A percentile compares a stretch with the other conserved stretches of the same genome.
Evolutionary conservation across 2,113 vertebrate genomes (phyloP).

Genomic region (Ictalurus punctatus): DNA sequence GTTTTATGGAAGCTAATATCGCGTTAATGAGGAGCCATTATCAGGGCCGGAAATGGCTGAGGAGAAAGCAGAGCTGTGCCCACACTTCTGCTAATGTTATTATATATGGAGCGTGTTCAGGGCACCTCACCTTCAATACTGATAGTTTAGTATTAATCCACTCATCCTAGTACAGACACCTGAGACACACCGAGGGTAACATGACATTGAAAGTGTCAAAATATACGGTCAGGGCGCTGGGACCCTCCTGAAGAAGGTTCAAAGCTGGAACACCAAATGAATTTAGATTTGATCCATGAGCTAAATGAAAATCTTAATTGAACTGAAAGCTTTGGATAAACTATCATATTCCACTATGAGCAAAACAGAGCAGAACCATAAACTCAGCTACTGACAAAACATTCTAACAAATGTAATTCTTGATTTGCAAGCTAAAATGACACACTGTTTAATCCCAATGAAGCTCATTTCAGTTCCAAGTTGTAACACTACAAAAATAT

Average conservation of each 20-base stretch:
- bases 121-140: conserved; percentile 15
- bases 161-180: neutral
- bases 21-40: conserved; percentile 61
- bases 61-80: conserved; percentile 14
- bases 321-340: neutral
- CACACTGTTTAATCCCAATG: neutral
- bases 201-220: neutral
- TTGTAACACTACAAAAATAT: neutral
- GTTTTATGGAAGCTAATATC: conserved; percentile 60
- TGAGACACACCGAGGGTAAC: neutral
- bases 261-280: neutral
- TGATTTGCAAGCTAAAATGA: neutral
- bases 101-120: conserved; percentile 51
- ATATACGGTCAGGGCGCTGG: neutral
- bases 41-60: conserved; percentile 57
- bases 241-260: neutral
- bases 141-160: neutral
- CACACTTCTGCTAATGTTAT: conserved; percentile 46
- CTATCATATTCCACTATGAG: neutral
- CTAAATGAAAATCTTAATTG: neutral
- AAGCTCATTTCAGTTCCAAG: neutral
- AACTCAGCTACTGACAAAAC: neutral
- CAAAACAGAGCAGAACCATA: neutral
- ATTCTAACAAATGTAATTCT: neutral
- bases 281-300: neutral